Evolutionary conservation across 2,888 invertebrate species (phyloP).

Genomic region (Pristionchus fissidentatus): DNA sequence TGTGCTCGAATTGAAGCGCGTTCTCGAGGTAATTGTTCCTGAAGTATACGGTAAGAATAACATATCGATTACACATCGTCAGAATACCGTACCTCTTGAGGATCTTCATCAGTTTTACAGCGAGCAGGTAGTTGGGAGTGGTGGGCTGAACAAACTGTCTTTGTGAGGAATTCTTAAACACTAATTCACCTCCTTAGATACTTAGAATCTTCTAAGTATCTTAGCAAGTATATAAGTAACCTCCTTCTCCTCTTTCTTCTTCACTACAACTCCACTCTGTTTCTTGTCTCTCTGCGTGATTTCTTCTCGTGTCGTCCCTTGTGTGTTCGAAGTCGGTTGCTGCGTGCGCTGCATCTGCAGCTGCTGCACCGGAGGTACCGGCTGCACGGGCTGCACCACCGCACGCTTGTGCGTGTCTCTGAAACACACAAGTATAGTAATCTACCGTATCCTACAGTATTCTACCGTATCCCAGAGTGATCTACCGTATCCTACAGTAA

Average conservation of each 20-base stretch:
- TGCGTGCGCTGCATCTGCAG: neutral
- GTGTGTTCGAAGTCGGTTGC: neutral
- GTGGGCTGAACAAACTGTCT: neutral
- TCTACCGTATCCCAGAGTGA: too few relatives aligned
- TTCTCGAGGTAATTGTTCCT: constrained; percentile 39
- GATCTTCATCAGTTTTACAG: constrained; percentile 25
- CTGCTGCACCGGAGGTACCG: neutral
- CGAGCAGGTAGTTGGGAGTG: constrained; percentile 3
- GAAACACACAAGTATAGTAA: too few relatives aligned
- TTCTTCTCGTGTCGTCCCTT: neutral
- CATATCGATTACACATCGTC: neutral
- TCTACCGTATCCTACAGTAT: too few relatives aligned
- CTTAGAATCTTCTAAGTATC: too few relatives aligned
- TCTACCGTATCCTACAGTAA: too few relatives aligned
- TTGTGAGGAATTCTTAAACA: too few relatives aligned
- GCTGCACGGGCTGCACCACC: too few relatives aligned
- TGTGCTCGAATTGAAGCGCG: constrained; percentile 24
- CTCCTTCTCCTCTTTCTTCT: neutral
- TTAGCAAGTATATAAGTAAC: too few relatives aligned
- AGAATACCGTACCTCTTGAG: neutral
- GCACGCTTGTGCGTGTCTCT: too few relatives aligned
- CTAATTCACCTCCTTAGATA: too few relatives aligned
- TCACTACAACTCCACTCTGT: neutral
- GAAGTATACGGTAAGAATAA: neutral
- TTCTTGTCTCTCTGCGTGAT: neutral